Evolutionary conservation across 2,113 vertebrate genomes (phyloP).

Genomic region (Grantiella picta): DNA sequence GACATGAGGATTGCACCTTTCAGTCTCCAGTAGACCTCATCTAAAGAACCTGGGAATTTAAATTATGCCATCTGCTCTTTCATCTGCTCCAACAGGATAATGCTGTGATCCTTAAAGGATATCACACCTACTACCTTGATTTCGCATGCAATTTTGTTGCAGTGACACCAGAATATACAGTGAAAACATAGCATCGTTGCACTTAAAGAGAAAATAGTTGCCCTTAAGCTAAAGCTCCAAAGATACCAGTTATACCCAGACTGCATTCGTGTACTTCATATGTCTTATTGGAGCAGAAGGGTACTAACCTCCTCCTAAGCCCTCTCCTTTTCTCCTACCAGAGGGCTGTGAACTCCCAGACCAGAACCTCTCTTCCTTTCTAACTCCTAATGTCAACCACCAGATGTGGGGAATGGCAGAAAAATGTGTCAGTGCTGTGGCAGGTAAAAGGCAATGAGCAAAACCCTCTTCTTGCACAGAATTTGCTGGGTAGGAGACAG

Average conservation of each 20-base stretch:
- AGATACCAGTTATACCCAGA: neutral
- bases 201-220: neutral
- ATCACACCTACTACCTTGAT: neutral
- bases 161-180: neutral
- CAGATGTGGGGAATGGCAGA: neutral
- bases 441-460: neutral
- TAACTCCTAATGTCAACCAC: neutral
- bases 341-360: neutral
- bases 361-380: neutral
- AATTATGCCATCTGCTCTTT: neutral
- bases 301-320: neutral
- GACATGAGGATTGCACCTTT: neutral
- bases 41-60: neutral
- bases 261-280: accelerated
- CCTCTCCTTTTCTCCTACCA: neutral
- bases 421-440: neutral
- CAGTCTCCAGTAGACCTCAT: neutral
- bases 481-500: neutral
- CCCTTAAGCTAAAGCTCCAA: neutral
- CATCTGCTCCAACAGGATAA: neutral
- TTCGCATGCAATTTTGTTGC: neutral
- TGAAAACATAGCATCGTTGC: neutral
- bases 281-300: neutral
- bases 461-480: neutral
- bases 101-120: neutral